Evolutionary conservation across 2,888 invertebrate species (phyloP).

Genomic region (Pteria penguin): DNA sequence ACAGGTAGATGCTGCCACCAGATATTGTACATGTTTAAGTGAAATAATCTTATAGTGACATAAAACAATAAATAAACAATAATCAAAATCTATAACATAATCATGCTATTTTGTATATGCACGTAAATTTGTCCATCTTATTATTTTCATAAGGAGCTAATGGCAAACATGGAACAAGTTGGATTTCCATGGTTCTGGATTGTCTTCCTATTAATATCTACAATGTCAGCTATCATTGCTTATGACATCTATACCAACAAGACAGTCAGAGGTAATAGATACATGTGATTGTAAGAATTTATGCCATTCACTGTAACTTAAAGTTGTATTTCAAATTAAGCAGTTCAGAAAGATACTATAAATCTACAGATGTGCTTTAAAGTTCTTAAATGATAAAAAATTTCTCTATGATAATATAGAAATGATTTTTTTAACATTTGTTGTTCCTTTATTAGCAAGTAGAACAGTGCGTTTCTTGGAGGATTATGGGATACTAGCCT

Average conservation of each 20-base stretch:
- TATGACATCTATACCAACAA: conserved; percentile 74
- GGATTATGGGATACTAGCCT: conserved; percentile 71
- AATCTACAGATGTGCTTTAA: background rate
- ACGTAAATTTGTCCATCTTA: too few relatives aligned
- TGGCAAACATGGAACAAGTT: conserved; percentile 69
- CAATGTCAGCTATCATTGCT: conserved; percentile 67
- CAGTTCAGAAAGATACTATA: too few relatives aligned
- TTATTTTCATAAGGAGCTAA: conserved; percentile 68
- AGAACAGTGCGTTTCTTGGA: conserved; percentile 72
- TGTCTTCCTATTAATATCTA: conserved; percentile 65
- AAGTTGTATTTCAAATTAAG: too few relatives aligned
- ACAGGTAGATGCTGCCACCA: too few relatives aligned
- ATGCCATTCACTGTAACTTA: too few relatives aligned
- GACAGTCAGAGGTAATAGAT: conserved; percentile 75
- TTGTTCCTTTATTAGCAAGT: conserved; percentile 66
- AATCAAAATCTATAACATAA: too few relatives aligned
- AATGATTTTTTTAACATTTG: background rate
- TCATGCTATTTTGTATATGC: too few relatives aligned
- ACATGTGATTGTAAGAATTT: too few relatives aligned
- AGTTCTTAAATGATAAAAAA: background rate
- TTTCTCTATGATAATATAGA: background rate
- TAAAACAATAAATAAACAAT: too few relatives aligned
- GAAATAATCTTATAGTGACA: too few relatives aligned
- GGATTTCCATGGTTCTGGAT: conserved; percentile 75
- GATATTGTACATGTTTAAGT: too few relatives aligned